These are phyloP conservation scores for Perognathus longimembris DNA, from an alignment of 2,113 vertebrate species.

Conservation along the genomic window DNA sequence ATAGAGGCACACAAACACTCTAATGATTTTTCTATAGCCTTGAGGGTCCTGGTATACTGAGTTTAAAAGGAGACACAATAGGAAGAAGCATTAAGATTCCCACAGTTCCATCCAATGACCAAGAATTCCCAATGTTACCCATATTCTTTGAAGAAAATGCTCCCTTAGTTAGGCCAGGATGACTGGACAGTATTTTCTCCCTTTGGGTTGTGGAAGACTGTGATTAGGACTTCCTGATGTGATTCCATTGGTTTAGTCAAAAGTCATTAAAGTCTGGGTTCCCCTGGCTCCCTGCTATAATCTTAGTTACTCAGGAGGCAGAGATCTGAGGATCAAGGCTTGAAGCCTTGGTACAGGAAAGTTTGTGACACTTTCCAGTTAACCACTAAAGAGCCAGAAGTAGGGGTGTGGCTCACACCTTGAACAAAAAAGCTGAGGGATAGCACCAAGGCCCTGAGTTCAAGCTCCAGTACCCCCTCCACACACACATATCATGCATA, in stretches of 20 bases:
- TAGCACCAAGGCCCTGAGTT: too few species aligned
- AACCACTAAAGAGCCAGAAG: too few species aligned
- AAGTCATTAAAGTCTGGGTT: conserved; percentile 19
- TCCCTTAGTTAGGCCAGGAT: conserved; percentile 31
- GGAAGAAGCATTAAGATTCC: conserved; percentile 77
- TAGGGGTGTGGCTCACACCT: too few species aligned
- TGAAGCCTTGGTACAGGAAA: too few species aligned
- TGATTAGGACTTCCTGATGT: neutral
- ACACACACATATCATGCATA: too few species aligned
- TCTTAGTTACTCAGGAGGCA: too few species aligned
- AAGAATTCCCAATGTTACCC: conserved; percentile 69
- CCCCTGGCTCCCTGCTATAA: too few species aligned
- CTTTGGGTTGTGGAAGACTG: accelerated
- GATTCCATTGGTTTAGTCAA: neutral
- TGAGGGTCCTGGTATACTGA: conserved; percentile 58
- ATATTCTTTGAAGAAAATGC: conserved; percentile 33
- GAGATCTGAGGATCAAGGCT: too few species aligned
- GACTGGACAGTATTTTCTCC: neutral
- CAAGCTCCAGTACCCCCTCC: too few species aligned
- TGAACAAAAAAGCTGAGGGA: too few species aligned
- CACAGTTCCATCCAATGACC: conserved; percentile 83
- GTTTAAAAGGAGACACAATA: conserved; percentile 79
- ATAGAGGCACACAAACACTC: neutral
- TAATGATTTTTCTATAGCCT: conserved; percentile 48
- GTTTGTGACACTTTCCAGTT: too few species aligned